Evolutionary conservation across 2,797 vertebrate species (phyloP).

Genomic region (Centropyge bicolor): DNA sequence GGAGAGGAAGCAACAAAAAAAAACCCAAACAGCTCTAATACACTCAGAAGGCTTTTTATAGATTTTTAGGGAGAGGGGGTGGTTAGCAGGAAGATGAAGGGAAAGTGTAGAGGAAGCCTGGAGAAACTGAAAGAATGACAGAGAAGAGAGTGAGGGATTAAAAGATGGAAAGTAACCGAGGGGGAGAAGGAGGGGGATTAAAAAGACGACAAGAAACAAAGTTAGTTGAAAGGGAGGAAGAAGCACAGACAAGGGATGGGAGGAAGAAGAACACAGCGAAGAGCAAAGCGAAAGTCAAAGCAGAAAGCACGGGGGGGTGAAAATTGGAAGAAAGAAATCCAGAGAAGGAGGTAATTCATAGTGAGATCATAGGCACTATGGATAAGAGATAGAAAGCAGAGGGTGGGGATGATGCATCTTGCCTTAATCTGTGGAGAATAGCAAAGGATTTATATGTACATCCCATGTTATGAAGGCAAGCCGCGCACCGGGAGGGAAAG

Average conservation of each 20-base stretch:
- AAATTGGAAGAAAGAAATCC: conserved; percentile 44
- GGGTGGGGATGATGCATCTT: conserved; percentile 21
- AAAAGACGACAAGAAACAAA: conserved; percentile 61
- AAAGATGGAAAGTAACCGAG: conserved; percentile 50
- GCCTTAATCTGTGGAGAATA: conserved; percentile 61
- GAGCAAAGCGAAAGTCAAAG: conserved; percentile 59
- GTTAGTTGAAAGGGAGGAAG: conserved; percentile 63
- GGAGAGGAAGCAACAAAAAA: conserved; percentile 31
- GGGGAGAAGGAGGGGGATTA: conserved; percentile 35
- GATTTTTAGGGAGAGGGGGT: conserved; percentile 53
- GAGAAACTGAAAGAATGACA: conserved; percentile 56
- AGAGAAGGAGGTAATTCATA: conserved; percentile 56
- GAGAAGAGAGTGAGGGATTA: conserved; percentile 59
- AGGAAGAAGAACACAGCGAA: conserved; percentile 27
- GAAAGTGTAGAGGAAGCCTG: conserved; percentile 45
- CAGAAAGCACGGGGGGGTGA: conserved; percentile 46
- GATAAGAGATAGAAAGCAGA: conserved; percentile 63
- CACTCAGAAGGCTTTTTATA: conserved; percentile 57
- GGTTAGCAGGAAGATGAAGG: conserved; percentile 57
- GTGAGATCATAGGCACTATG: conserved; percentile 67
- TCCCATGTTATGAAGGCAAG: conserved; percentile 52
- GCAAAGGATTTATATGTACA: conserved; percentile 61
- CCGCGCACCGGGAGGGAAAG: conserved; percentile 9
- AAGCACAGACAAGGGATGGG: conserved; percentile 38
- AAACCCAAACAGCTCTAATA: conserved; percentile 40